Base-by-base conservation (phyloP, 1,140 invertebrate species). In the Drosophila suzukii region DNA sequence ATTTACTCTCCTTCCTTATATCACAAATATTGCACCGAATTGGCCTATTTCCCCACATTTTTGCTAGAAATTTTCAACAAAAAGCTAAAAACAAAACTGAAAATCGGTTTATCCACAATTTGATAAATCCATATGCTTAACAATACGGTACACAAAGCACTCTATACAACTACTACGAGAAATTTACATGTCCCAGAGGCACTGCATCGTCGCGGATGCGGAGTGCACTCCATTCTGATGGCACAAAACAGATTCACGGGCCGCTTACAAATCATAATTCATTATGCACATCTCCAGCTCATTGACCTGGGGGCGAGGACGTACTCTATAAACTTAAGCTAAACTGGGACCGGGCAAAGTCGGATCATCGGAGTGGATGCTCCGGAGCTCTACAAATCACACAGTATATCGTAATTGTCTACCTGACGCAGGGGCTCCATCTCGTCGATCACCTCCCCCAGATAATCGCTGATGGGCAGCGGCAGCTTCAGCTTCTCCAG, bases 401-500 rank as follows among this genome's bases (percentile, higher is more conserved):
- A 91, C 57, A 92, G 55, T 62, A 92, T 88, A 72, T 92, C 90
- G 74, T 91, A 91, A 57, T 92, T 92, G 75, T 92, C 91, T 57
- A 92, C 91, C 70, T 92, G 82, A 10, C 89, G 80, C 32, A 92
- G 24, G 7, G 90, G 82, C 39, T 78, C 74, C 68, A 54, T 78
- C 27, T 92, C 90, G 44, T 92, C 88, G 17, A 91, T 89, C 4
- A 92, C 93, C 83, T 94, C 94, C 13, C 86, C 78, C 8, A 94
- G 78, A 89, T 94, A 94, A 59, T 85, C 80, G 62, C 91, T 91
- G 11, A 94, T 94, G 12, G 91, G 81, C 79, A 39, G 77, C 38
- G 47, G 94, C 47, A 94, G 65, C 51, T 92, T 91, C n/a, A 94
- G 81, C 70, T 93, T 90, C 7, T 93, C 91, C 55, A 94, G 75